A percentile compares a stretch with the other conserved stretches of the same genome.
Evolutionary conservation across 2,888 invertebrate genomes (phyloP).

Genomic region (Callinectes sapidus): DNA sequence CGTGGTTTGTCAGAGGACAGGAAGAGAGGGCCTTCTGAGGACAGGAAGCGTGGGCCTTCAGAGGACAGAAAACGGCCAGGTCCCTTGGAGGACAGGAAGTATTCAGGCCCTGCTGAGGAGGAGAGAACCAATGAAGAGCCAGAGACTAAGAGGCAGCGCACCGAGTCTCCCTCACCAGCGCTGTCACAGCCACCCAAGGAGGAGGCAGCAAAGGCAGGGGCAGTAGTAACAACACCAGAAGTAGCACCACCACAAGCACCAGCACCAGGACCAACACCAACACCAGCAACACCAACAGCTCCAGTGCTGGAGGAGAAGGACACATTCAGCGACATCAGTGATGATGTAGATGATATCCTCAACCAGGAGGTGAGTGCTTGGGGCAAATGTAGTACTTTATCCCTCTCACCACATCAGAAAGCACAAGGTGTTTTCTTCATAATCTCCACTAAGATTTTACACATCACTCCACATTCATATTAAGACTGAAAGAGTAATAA

Average conservation of each 20-base stretch:
- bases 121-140: slow-evolving; percentile 35
- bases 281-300: slow-evolving; percentile 35
- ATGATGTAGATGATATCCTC: slow-evolving; percentile 71
- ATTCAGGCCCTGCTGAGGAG: neutral
- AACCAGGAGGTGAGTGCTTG: slow-evolving; percentile 67
- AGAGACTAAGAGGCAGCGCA: slow-evolving; percentile 31
- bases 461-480: too few species aligned
- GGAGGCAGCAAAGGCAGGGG: neutral
- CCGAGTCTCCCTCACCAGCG: slow-evolving; percentile 45
- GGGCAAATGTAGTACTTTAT: neutral
- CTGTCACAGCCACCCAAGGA: slow-evolving; percentile 7
- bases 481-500: too few species aligned
- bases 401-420: too few species aligned
- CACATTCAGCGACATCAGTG: slow-evolving; percentile 72
- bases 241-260: slow-evolving; percentile 15
- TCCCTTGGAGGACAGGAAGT: slow-evolving; percentile 47
- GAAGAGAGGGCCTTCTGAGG: slow-evolving; percentile 32
- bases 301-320: slow-evolving; percentile 65
- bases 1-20: slow-evolving; percentile 31
- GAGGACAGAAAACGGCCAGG: slow-evolving; percentile 11
- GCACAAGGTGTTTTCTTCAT: too few species aligned
- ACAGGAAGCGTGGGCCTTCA: neutral
- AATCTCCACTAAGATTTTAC: too few species aligned
- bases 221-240: neutral
- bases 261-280: neutral